Evolutionary conservation across 1,140 invertebrate genomes (phyloP).

Genomic region (Atta colombica): DNA sequence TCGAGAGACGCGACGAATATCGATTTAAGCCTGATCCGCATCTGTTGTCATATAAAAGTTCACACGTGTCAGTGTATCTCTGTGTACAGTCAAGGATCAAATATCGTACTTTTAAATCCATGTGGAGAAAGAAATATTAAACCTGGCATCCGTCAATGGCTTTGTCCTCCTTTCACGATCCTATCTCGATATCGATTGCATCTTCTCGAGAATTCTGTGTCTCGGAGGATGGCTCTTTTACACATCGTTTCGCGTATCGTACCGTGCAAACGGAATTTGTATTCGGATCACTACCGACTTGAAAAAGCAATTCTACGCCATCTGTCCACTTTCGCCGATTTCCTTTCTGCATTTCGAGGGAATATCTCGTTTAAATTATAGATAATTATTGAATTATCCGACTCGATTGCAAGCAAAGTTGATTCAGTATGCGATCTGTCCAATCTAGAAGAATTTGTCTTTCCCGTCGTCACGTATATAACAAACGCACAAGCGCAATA

Average conservation of each 20-base stretch:
- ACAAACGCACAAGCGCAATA: not conserved
- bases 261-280: constrained; percentile 58
- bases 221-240: constrained; percentile 49
- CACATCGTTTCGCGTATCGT: constrained; percentile 63
- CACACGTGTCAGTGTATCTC: not conserved
- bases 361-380: constrained; percentile 10
- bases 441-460: not conserved
- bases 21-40: not conserved
- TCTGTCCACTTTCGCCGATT: constrained; percentile 21
- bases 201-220: constrained; percentile 37
- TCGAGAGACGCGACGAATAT: constrained; percentile 7
- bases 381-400: constrained; percentile 13
- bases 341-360: constrained; percentile 17
- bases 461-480: too few relatives aligned
- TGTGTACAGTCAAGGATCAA: constrained; percentile 16
- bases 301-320: constrained; percentile 28
- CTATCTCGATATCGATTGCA: constrained; percentile 55
- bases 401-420: not conserved
- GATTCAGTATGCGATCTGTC: not conserved
- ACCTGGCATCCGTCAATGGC: constrained; percentile 39
- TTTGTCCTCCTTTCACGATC: constrained; percentile 33
- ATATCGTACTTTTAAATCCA: constrained; percentile 52
- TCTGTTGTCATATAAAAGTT: not conserved
- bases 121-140: constrained; percentile 56
- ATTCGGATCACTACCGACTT: constrained; percentile 45